A percentile compares a stretch with the other conserved stretches of the same genome.
phyloP scores from a whole-genome alignment of 2,888 invertebrate genomes.

The Apoderus coryli region DNA sequence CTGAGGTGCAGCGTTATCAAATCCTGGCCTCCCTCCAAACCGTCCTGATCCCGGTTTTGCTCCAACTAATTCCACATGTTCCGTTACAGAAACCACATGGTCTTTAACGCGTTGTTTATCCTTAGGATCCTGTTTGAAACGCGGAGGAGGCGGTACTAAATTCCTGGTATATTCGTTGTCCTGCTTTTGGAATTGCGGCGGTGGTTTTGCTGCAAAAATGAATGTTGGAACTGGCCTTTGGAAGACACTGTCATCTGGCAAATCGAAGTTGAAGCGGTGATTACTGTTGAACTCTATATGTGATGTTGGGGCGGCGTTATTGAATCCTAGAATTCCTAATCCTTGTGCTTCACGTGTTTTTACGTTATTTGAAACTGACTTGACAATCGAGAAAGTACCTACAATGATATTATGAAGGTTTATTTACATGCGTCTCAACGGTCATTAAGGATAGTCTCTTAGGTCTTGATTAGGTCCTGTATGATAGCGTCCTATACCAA shows the following conservation, averaged over 20 bases:
- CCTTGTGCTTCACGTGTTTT: conserved; percentile 22
- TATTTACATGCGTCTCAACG: too few species aligned
- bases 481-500: too few species aligned
- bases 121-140: conserved; percentile 10
- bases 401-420: conserved; percentile 3
- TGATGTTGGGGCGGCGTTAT: conserved; percentile 34
- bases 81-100: conserved; percentile 15
- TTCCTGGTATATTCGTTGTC: conserved; percentile 33
- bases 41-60: neutral
- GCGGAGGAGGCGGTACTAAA: conserved; percentile 34
- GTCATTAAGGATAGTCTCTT: too few species aligned
- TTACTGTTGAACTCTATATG: conserved; percentile 26
- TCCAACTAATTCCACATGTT: conserved; percentile 12
- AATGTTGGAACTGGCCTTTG: conserved; percentile 12
- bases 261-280: too few species aligned
- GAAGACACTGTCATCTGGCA: conserved; percentile 21
- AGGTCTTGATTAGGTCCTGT: too few species aligned
- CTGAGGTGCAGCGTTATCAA: neutral
- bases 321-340: conserved; percentile 21
- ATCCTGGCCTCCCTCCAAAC: too few species aligned
- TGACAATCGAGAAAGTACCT: conserved; percentile 10
- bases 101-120: conserved; percentile 17
- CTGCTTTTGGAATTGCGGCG: conserved; percentile 21
- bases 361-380: conserved; percentile 8
- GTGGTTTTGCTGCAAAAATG: conserved; percentile 19